These are phyloP conservation scores for Sebastiscus tertius DNA, from an alignment of 2,797 vertebrate species.

Conservation along the genomic window DNA sequence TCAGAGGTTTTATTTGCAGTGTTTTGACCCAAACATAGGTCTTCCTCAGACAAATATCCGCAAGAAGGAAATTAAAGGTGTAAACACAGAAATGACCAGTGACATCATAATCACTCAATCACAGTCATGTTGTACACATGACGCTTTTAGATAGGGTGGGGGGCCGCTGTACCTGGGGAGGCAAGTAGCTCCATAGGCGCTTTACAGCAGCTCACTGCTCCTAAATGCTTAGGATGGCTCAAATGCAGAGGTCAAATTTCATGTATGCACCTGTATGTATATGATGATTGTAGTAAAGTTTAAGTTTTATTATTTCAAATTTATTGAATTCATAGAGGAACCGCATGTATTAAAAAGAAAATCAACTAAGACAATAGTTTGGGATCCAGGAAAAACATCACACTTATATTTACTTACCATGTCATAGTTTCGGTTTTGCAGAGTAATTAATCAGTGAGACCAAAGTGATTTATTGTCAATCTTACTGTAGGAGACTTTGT, in stretches of 20 bases:
- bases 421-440: conserved; percentile 6
- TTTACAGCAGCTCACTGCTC: too few relatives aligned
- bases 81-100: background rate
- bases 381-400: background rate
- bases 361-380: background rate
- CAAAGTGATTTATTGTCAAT: conserved; percentile 7
- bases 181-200: too few relatives aligned
- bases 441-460: conserved; percentile 1
- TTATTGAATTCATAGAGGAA: background rate
- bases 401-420: background rate
- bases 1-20: background rate
- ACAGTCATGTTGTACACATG: background rate
- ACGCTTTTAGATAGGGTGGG: background rate
- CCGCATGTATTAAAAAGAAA: background rate
- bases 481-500: conserved; percentile 27
- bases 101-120: background rate
- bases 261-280: too few relatives aligned
- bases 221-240: too few relatives aligned
- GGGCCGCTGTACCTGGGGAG: too few relatives aligned
- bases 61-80: background rate
- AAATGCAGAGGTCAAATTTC: too few relatives aligned
- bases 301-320: too few relatives aligned
- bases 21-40: background rate
- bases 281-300: too few relatives aligned
- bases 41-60: background rate